Evolutionary conservation across 2,888 invertebrate species (phyloP).

Genomic region (Sicus ferrugineus): DNA sequence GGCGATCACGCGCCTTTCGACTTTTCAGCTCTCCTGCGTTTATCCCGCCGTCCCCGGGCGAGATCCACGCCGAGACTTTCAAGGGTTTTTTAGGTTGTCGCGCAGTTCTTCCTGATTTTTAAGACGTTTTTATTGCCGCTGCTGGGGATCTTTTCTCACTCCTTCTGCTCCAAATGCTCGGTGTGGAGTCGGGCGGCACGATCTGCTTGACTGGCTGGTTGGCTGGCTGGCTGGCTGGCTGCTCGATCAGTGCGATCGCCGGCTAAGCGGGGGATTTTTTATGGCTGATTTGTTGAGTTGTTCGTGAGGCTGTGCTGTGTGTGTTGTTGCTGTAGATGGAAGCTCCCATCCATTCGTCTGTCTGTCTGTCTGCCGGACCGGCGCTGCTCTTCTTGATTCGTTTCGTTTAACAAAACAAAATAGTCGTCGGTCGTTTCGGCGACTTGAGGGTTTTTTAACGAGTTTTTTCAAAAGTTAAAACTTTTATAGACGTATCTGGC

Average conservation of each 20-base stretch:
- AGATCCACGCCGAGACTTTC: not conserved
- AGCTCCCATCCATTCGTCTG: slow-evolving; percentile 45
- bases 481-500: not conserved
- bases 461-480: not conserved
- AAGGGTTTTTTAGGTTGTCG: not conserved
- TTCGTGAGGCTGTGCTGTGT: not conserved
- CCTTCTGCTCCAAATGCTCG: slow-evolving; percentile 1
- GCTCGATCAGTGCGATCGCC: slow-evolving; percentile 11
- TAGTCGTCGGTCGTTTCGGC: slow-evolving; percentile 27
- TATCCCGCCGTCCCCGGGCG: not conserved
- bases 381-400: slow-evolving; percentile 40
- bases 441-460: slow-evolving; percentile 10
- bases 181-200: not conserved
- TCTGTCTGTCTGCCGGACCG: not conserved
- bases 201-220: slow-evolving; percentile 25
- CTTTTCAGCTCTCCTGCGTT: slow-evolving; percentile 34
- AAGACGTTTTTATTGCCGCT: slow-evolving; percentile 17
- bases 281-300: slow-evolving; percentile 18
- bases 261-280: slow-evolving; percentile 23
- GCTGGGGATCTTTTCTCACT: slow-evolving; percentile 18
- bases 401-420: slow-evolving; percentile 48
- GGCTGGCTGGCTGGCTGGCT: not conserved
- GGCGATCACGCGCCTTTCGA: slow-evolving; percentile 57
- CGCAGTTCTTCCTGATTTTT: not conserved
- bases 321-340: slow-evolving; percentile 22